Evolutionary conservation across 2,888 invertebrate genomes (phyloP), one percentile per base, ranked within the genome.

Genomic region (Biston stratarius): DNA sequence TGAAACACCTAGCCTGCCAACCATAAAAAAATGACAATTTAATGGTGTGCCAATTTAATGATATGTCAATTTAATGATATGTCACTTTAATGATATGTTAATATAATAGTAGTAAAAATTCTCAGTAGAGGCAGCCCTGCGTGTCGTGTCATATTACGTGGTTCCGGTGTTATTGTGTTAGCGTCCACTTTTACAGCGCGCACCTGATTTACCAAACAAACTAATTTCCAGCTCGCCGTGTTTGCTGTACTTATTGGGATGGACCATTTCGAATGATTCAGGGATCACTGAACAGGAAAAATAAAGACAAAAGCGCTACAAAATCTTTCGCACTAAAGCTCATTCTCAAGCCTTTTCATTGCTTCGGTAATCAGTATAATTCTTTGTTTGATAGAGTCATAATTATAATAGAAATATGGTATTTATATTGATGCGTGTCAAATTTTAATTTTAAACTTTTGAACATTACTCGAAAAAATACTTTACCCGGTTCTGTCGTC

Each of bases 101-200:
- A 24, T 24, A 24, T 2, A 24, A 24, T 24, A 24, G 6, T 48
- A 6, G 9, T 24, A 11, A 24, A 55, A 8, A 15, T 15, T 42
- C 9, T 15, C 0, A 14, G 40, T 0, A 6, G 63, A 71, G 74
- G 73, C 14, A 62, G 72, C 72, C 71, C 72, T 76, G 76, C 69
- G 42, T 10, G 66, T 67, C 77, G 78, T 82, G 82, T 80, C 80
- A 83, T 77, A 84, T 85, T 83, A 84, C 82, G 81, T 76, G 78
- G 83, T 85, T 86, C 85, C 88, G 86, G 84, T 83, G 81, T 83
- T 82, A 84, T 85, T 83, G 84, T 82, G 83, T 90, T 91, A 89
- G 84, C 91, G 83, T 84, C 87, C 83, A 89, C 88, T 87, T 86
- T 84, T 87, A 85, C 86, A 77, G 75, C 77, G 71, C 73, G 71